A percentile compares a stretch with the other conserved stretches of the same genome.
Conservation (phyloP, 92 coral and sea anemone genomes). For the Heliopora coerulea region DNA sequence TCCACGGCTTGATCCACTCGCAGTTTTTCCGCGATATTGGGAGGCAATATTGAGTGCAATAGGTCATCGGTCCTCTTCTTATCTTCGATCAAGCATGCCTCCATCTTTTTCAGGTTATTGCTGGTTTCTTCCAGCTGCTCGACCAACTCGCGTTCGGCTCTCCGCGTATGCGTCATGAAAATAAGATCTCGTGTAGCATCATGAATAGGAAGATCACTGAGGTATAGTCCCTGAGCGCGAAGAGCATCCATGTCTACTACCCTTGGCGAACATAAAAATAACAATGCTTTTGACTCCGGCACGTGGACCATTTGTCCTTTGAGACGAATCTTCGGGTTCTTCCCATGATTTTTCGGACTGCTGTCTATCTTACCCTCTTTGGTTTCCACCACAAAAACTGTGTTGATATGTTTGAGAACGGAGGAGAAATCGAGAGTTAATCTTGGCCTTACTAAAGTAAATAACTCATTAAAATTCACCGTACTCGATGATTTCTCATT, state of each 20-base stretch:
- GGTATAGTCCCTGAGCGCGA: constrained; percentile 64
- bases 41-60: constrained; percentile 87
- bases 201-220: constrained; percentile 90
- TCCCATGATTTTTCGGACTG: constrained; percentile 35
- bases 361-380: constrained; percentile 46
- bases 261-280: constrained; percentile 96
- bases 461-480: constrained; percentile 70
- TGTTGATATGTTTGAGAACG: constrained; percentile 83
- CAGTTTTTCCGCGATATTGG: constrained; percentile 92
- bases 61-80: constrained; percentile 91
- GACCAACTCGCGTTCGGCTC: constrained; percentile 93
- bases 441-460: constrained; percentile 81
- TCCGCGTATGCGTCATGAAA: constrained; percentile 92
- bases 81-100: constrained; percentile 83
- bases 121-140: constrained; percentile 96
- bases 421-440: constrained; percentile 70
- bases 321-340: constrained; percentile 59
- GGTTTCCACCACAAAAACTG: constrained; percentile 80
- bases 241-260: constrained; percentile 69
- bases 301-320: constrained; percentile 98
- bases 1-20: constrained; percentile 90
- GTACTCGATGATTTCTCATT: constrained; percentile 55
- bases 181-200: constrained; percentile 98
- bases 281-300: constrained; percentile 73
- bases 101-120: constrained; percentile 87